Evolutionary conservation across 1,140 invertebrate genomes (phyloP).

Genomic region (Drosophila equinoxialis): DNA sequence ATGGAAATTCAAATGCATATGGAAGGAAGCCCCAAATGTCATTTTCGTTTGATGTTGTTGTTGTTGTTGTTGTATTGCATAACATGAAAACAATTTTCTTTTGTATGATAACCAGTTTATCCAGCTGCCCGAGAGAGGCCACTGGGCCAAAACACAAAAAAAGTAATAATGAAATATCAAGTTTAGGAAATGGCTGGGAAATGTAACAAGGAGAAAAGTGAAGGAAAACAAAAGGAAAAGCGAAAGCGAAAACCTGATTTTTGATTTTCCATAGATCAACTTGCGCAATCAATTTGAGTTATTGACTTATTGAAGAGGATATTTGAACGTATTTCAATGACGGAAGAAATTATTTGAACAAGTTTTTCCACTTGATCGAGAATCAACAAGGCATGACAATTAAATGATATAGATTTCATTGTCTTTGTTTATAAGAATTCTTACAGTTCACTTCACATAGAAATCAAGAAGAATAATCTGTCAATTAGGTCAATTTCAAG

Average conservation of each 20-base stretch:
- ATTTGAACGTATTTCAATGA: slow-evolving; percentile 4
- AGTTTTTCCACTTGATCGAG: no score
- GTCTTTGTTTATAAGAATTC: no score
- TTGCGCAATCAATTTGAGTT: not conserved
- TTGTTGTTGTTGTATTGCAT: not conserved
- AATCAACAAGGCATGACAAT: no score
- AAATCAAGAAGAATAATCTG: no score
- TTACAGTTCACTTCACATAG: no score
- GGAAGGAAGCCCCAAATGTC: slow-evolving; percentile 32
- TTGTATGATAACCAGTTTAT: slow-evolving; percentile 2
- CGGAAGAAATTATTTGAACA: not conserved
- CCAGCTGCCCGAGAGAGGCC: slow-evolving; percentile 6
- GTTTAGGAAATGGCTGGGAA: slow-evolving; percentile 13
- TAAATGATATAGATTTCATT: no score
- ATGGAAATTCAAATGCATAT: not conserved
- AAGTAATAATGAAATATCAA: slow-evolving; percentile 16
- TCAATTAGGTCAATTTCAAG: no score
- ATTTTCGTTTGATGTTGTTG: slow-evolving; percentile 26
- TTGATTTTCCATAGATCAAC: not conserved
- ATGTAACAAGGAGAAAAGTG: slow-evolving; percentile 4
- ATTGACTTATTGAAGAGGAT: not conserved
- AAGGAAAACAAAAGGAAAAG: not conserved
- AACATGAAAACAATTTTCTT: slow-evolving; percentile 3
- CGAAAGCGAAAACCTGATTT: not conserved
- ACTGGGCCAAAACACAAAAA: slow-evolving; percentile 30